Percentiles rank a stretch among this genome's conserved stretches.
Evolutionary conservation across 2,113 vertebrate species (phyloP).

Genomic region (Bos javanicus): DNA sequence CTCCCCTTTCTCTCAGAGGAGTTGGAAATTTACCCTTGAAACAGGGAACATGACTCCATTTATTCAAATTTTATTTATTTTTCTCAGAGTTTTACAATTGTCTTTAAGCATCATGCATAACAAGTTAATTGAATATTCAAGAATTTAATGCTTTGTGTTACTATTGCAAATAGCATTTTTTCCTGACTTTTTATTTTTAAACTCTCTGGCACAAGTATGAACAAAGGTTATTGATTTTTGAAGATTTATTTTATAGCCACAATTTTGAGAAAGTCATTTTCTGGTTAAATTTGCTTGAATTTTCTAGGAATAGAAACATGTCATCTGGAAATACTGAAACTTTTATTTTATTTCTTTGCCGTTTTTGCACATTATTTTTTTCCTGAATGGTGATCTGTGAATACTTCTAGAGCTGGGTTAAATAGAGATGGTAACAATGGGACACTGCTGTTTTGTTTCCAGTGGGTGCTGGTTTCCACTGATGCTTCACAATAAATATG

Average conservation of each 20-base stretch:
- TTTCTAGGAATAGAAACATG: neutral
- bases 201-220: neutral
- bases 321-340: neutral
- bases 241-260: neutral
- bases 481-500: neutral
- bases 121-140: neutral
- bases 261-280: slow-evolving; percentile 20
- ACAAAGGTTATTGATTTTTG: neutral
- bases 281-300: neutral
- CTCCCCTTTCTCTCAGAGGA: neutral
- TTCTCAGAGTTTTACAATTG: neutral
- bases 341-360: neutral
- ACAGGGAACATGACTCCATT: neutral
- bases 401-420: neutral
- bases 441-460: neutral
- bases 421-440: neutral
- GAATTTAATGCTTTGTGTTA: neutral
- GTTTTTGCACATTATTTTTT: neutral
- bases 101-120: neutral
- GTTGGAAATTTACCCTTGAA: neutral
- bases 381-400: neutral
- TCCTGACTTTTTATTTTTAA: neutral
- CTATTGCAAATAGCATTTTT: neutral
- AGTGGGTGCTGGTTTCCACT: neutral
- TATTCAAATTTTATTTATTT: neutral